Evolutionary conservation across 64 coral and sea anemone genomes (phyloP), one percentile per base, ranked within the genome.

Genomic region (Stylophora pistillata): DNA sequence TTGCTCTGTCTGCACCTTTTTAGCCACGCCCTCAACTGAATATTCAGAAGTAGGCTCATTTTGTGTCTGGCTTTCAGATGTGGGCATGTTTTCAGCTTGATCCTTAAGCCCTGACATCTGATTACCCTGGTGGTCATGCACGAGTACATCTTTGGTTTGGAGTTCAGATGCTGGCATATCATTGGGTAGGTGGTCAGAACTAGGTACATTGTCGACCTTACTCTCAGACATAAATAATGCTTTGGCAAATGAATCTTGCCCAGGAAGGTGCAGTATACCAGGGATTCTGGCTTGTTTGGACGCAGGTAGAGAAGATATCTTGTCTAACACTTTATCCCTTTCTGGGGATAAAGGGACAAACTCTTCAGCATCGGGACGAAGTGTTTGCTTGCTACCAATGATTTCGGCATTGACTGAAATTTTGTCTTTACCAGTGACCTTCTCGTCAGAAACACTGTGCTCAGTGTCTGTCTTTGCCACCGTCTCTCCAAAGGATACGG

Each of bases 281-380:
- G 80, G 80, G 26, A 84, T 15, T 26, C 27, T 84, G 11, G 21
- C 27, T 53, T 47, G 32, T 13, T 84, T 37, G 3, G 17, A 15
- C 9, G 23, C 18, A n/a, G 59, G 0, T 9, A 53, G 13, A 21
- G 27, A 21, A 69, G 80, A 41, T 27, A 70, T 9, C 41, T 70
- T 70, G 7, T 41, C 69, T 26, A 10, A 68, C 5, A 15, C 18
- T 28, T 30, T 1, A 15, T 3, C 41, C 13, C 65, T 54, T 53
- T 84, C 80, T 9, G 80, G 62, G 15, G 80, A 69, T 69, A 25
- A 4, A 7, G 80, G 80, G 34, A 84, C 34, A 70, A 84, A 84
- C 31, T 52, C 62, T 3, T 60, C 80, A 16, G 80, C 80, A 25
- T 84, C 80, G 27, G 62, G 60, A 37, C 80, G 61, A 10, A 84